phyloP scores from a whole-genome alignment of 2,797 vertebrate genomes.

The Hybognathus amarus region DNA sequence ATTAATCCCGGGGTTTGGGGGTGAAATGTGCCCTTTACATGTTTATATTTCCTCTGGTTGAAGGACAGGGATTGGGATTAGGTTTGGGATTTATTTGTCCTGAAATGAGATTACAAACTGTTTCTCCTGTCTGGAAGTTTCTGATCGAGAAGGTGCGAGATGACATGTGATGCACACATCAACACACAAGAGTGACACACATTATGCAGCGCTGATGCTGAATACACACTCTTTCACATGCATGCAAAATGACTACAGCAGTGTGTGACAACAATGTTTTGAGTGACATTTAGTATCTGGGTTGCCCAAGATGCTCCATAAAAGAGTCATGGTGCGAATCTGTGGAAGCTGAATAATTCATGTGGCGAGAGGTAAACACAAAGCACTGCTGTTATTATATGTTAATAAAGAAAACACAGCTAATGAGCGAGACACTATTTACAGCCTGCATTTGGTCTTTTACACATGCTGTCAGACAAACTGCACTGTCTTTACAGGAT shows the following conservation, averaged over 20 bases:
- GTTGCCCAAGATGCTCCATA: conserved; percentile 80
- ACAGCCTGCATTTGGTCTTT: conserved; percentile 27
- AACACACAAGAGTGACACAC: conserved; percentile 36
- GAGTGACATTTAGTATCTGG: conserved; percentile 78
- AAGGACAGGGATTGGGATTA: background rate
- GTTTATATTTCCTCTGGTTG: background rate
- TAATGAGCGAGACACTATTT: conserved; percentile 55
- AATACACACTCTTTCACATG: background rate
- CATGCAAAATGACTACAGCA: conserved; percentile 47
- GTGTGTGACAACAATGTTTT: conserved; percentile 70
- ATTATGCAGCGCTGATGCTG: conserved; percentile 53
- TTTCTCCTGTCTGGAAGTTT: background rate
- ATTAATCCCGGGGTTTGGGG: no score
- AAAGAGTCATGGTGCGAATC: conserved; percentile 82
- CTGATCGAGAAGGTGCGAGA: conserved; percentile 15
- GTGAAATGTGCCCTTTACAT: background rate
- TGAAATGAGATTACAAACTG: background rate
- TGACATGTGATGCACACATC: conserved; percentile 7
- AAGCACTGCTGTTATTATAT: conserved; percentile 80
- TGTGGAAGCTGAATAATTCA: conserved; percentile 82
- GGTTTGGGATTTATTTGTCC: background rate
- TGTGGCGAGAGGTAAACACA: conserved; percentile 77
- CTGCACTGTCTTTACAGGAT: background rate
- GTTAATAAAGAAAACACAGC: conserved; percentile 81
- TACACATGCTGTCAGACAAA: conserved; percentile 3